Conservation (phyloP, 2,797 vertebrate genomes). For the Poecile montanus region DNA sequence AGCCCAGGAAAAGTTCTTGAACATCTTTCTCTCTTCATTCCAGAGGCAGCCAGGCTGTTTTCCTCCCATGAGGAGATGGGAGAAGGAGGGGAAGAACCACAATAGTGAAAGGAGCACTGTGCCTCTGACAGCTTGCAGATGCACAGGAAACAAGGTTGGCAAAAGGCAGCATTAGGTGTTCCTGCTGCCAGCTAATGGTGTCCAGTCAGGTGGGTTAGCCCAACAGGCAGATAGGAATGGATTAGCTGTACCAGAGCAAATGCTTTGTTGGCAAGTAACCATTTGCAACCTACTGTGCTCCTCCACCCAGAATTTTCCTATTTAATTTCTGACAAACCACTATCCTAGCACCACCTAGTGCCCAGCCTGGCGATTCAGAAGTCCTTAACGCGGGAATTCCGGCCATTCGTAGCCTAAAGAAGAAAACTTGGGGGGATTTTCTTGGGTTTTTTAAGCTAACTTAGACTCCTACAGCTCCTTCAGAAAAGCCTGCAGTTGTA, state of each 20-base stretch:
- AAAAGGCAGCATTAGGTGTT: not conserved
- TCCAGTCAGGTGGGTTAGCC: slow-evolving; percentile 15
- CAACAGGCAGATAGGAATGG: slow-evolving; percentile 2
- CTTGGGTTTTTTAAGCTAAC: not conserved
- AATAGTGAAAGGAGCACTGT: not conserved
- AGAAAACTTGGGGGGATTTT: not conserved
- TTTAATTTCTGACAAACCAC: not conserved
- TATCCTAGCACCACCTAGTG: slow-evolving; percentile 67
- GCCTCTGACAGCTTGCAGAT: not conserved
- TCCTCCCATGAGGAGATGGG: not conserved
- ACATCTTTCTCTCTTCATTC: not conserved
- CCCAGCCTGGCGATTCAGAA: not conserved
- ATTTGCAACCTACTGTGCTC: not conserved
- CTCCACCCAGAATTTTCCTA: not conserved
- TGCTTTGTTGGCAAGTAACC: slow-evolving; percentile 4
- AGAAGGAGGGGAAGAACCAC: not conserved
- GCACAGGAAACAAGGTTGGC: not conserved
- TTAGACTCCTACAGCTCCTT: not conserved
- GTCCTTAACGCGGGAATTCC: accelerated
- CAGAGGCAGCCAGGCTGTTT: not conserved
- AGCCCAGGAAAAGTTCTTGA: not conserved
- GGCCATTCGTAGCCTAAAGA: accelerated
- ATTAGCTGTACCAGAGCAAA: slow-evolving; percentile 20
- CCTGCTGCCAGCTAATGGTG: slow-evolving; percentile 4
- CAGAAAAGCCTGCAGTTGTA: not conserved